phyloP scores from a whole-genome alignment of 2,113 vertebrate genomes.

The Dissostichus mawsoni region DNA sequence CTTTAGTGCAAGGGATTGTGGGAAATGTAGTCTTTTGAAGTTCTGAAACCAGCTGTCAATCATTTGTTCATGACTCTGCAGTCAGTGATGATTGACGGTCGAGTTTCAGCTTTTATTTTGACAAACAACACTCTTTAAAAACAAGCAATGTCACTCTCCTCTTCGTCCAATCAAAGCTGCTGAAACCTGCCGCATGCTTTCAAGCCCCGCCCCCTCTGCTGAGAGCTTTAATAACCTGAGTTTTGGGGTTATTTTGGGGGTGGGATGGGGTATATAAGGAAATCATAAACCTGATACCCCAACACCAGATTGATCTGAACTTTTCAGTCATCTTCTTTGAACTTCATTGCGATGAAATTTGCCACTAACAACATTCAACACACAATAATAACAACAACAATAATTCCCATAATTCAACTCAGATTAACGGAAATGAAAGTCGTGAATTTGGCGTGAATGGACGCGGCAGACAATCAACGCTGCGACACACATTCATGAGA shows the following conservation, averaged over 20 bases:
- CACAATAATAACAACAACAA: not conserved
- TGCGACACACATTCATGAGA: slow-evolving; percentile 19
- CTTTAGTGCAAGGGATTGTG: not conserved
- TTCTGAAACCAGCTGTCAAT: not conserved
- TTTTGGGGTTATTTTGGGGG: not conserved
- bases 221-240: slow-evolving; percentile 72
- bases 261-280: not conserved
- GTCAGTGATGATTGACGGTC: slow-evolving; percentile 13
- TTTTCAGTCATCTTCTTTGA: too few species aligned
- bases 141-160: slow-evolving; percentile 1
- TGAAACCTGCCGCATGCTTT: slow-evolving; percentile 77
- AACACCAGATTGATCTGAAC: slow-evolving; percentile 2
- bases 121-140: not conserved
- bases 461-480: slow-evolving; percentile 56
- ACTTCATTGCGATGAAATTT: slow-evolving; percentile 15
- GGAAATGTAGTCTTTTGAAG: slow-evolving; percentile 7
- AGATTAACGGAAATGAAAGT: slow-evolving; percentile 18
- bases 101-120: not conserved
- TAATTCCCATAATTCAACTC: slow-evolving; percentile 23
- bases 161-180: slow-evolving; percentile 74
- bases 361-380: slow-evolving; percentile 62
- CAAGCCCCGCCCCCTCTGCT: slow-evolving; percentile 62
- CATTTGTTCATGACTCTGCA: too few species aligned
- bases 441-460: slow-evolving; percentile 35
- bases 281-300: slow-evolving; percentile 8